Conservation (phyloP, 1,140 invertebrate species). For the Geopemphigus sp. region DNA sequence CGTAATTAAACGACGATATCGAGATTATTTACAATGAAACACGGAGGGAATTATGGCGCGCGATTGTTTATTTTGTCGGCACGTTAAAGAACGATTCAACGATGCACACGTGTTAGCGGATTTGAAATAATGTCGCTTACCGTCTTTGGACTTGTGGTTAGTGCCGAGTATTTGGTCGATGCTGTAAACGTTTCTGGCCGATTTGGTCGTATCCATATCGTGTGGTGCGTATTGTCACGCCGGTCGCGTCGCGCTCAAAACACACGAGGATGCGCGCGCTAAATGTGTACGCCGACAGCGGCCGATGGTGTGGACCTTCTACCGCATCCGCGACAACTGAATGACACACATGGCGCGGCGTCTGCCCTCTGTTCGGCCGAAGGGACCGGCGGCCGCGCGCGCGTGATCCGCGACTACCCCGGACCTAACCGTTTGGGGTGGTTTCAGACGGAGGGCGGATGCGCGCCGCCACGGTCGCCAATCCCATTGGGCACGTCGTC, state of each 20-base stretch:
- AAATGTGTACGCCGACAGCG: background rate
- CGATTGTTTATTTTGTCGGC: too few relatives aligned
- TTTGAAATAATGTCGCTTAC: too few relatives aligned
- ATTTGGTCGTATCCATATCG: conserved; percentile 26
- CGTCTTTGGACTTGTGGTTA: conserved; percentile 30
- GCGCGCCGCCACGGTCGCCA: conserved; percentile 5
- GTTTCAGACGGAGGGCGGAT: conserved; percentile 42
- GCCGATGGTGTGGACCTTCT: conserved; percentile 4
- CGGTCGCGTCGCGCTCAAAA: background rate
- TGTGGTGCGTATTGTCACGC: background rate
- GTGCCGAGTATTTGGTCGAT: conserved; percentile 52
- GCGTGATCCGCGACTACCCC: conserved; percentile 2
- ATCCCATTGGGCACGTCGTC: conserved; percentile 24
- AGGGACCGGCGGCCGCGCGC: conserved; percentile 21
- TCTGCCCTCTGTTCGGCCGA: background rate
- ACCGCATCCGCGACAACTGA: conserved; percentile 3
- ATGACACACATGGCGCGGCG: conserved; percentile 47
- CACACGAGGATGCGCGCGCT: background rate
- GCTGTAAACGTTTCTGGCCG: conserved; percentile 50
- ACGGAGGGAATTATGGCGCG: too few relatives aligned
- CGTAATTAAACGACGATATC: too few relatives aligned
- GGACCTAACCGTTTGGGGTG: background rate
- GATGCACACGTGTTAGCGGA: too few relatives aligned
- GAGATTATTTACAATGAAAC: too few relatives aligned
- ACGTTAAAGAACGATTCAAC: too few relatives aligned